phyloP scores from a whole-genome alignment of 2,888 invertebrate species.

The Caenorhabditis virilis region DNA sequence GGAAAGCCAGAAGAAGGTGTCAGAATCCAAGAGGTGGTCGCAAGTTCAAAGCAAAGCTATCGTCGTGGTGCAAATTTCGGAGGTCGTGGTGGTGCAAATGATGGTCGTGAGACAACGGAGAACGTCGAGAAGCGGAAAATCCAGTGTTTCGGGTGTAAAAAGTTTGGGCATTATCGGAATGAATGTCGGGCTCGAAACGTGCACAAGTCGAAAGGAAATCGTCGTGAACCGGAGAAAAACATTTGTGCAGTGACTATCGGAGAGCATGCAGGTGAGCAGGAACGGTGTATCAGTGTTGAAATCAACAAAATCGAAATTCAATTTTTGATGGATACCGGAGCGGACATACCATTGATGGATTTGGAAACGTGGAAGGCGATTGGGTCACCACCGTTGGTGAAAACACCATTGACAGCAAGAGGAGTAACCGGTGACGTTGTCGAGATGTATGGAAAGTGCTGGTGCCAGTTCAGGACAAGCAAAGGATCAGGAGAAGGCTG shows the following conservation, averaged over 20 bases:
- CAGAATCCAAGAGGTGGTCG: not conserved
- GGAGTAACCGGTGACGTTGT: not conserved
- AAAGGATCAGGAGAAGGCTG: not conserved
- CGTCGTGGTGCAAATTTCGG: not conserved
- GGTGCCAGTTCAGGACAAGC: not conserved
- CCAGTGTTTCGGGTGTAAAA: too few species aligned
- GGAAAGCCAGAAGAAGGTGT: not conserved
- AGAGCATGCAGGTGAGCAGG: not conserved
- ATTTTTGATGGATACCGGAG: slow-evolving; percentile 1
- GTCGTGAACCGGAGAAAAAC: not conserved
- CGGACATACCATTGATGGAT: not conserved
- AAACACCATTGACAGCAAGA: not conserved
- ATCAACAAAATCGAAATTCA: not conserved
- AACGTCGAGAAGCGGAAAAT: too few species aligned
- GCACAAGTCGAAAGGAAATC: not conserved
- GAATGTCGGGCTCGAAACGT: not conserved
- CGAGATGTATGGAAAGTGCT: not conserved
- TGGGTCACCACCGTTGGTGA: not conserved
- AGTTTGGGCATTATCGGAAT: not conserved
- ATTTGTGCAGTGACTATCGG: not conserved
- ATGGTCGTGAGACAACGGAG: not conserved
- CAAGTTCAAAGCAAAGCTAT: not conserved
- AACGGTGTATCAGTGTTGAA: not conserved
- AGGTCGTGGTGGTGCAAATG: not conserved
- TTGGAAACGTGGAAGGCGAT: not conserved